A percentile compares a stretch with the other conserved stretches of the same genome.
Evolutionary conservation across 2,113 vertebrate species (phyloP).

Genomic region (Alligator mississippiensis): DNA sequence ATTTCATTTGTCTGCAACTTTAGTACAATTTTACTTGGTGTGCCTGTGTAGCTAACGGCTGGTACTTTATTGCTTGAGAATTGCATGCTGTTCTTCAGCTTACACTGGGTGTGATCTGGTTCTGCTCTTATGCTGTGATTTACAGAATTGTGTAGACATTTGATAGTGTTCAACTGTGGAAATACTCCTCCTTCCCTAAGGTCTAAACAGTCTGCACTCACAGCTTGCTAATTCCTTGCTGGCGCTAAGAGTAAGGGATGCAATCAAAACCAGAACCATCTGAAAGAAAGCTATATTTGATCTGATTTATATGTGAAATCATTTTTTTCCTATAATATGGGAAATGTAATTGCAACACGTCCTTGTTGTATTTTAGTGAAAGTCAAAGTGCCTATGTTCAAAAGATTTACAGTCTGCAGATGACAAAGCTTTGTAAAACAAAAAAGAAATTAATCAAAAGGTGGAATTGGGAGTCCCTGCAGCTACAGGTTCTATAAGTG

Average conservation of each 20-base stretch:
- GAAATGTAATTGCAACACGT: neutral
- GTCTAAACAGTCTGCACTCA: neutral
- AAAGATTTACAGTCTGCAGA: neutral
- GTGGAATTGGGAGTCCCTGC: accelerated
- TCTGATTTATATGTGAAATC: neutral
- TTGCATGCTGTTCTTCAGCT: neutral
- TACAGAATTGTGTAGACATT: neutral
- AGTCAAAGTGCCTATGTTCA: neutral
- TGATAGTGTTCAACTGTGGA: neutral
- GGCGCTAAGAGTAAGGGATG: neutral
- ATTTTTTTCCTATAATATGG: neutral
- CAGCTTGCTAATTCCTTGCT: neutral
- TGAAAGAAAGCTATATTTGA: conserved; percentile 34
- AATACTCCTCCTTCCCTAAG: neutral
- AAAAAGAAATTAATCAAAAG: neutral
- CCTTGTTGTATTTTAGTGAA: neutral
- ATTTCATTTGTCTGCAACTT: neutral
- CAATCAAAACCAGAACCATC: neutral
- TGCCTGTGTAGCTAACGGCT: neutral
- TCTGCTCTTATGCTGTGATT: neutral
- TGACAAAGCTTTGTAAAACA: neutral
- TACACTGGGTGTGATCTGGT: neutral
- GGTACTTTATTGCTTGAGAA: neutral
- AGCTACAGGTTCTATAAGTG: neutral
- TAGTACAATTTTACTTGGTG: neutral